Conservation (phyloP, 2,888 invertebrate genomes). For the Tortrix viridana region DNA sequence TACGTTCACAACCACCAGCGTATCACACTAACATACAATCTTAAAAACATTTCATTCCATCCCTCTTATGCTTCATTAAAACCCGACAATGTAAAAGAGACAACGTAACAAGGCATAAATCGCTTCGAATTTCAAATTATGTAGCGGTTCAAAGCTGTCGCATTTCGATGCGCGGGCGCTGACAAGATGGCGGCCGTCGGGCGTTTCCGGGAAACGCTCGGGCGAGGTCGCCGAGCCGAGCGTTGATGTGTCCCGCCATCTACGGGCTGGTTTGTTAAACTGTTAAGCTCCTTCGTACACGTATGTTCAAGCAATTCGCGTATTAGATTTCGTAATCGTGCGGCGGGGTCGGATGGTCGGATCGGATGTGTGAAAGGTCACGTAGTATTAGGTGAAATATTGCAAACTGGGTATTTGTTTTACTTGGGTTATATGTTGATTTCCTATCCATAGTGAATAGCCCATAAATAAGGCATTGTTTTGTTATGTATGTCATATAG, state of each 20-base stretch:
- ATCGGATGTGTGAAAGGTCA: slow-evolving; percentile 6
- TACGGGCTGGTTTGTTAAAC: slow-evolving; percentile 19
- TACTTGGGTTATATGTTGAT: too few species aligned
- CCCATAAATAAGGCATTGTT: too few species aligned
- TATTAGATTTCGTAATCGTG: slow-evolving; percentile 15
- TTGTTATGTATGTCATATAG: too few species aligned
- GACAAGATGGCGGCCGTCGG: slow-evolving; percentile 56
- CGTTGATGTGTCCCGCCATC: slow-evolving; percentile 39
- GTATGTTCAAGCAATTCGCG: not conserved
- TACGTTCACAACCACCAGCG: slow-evolving; percentile 20
- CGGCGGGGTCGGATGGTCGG: too few species aligned
- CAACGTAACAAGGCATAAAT: not conserved
- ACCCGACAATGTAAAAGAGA: not conserved
- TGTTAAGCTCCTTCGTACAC: slow-evolving; percentile 13
- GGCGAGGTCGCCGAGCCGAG: slow-evolving; percentile 48
- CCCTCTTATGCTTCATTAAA: too few species aligned
- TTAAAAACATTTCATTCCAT: too few species aligned
- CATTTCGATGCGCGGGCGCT: slow-evolving; percentile 26
- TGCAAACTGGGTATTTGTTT: not conserved
- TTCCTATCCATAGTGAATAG: too few species aligned
- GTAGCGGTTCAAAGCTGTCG: slow-evolving; percentile 4
- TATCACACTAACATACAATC: too few species aligned
- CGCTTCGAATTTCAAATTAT: not conserved
- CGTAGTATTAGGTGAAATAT: not conserved
- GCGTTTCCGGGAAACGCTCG: slow-evolving; percentile 62